Evolutionary conservation across 2,888 invertebrate genomes (phyloP).

Genomic region (Phyto melanocephala): DNA sequence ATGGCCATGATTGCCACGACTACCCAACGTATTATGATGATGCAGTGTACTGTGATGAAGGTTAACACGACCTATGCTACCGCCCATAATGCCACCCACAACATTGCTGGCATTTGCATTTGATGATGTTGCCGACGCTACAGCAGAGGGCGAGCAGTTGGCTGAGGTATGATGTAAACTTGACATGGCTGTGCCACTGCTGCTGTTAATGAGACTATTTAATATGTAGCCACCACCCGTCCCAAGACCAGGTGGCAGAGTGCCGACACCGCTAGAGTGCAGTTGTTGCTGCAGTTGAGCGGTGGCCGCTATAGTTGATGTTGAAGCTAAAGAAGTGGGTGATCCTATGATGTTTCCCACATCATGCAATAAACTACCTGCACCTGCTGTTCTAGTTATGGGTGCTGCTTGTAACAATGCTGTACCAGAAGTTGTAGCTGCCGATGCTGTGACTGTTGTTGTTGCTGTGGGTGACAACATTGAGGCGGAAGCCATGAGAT

Average conservation of each 20-base stretch:
- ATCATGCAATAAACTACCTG: constrained; percentile 65
- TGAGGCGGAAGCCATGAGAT: constrained; percentile 73
- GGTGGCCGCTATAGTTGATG: constrained; percentile 72
- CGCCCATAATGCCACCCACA: constrained; percentile 15
- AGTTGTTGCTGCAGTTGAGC: constrained; percentile 68
- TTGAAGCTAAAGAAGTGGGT: constrained; percentile 75
- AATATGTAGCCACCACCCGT: constrained; percentile 74
- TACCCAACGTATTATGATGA: constrained; percentile 68
- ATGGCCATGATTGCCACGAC: constrained; percentile 60
- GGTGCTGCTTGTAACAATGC: constrained; percentile 69
- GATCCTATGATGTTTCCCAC: constrained; percentile 72
- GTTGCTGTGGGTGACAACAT: constrained; percentile 71
- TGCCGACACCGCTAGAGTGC: constrained; percentile 69
- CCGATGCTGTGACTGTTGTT: constrained; percentile 69
- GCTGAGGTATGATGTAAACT: constrained; percentile 52
- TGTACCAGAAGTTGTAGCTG: constrained; percentile 69
- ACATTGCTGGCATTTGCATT: constrained; percentile 50
- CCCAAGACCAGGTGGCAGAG: constrained; percentile 74
- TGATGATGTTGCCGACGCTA: neutral
- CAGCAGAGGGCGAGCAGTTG: constrained; percentile 36
- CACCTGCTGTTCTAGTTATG: constrained; percentile 67
- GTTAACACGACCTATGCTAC: constrained; percentile 65
- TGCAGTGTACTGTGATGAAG: constrained; percentile 67
- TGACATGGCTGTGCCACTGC: constrained; percentile 61
- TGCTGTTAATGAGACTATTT: constrained; percentile 69